phyloP scores from a whole-genome alignment of 2,888 invertebrate genomes.

The Antitype chi region DNA sequence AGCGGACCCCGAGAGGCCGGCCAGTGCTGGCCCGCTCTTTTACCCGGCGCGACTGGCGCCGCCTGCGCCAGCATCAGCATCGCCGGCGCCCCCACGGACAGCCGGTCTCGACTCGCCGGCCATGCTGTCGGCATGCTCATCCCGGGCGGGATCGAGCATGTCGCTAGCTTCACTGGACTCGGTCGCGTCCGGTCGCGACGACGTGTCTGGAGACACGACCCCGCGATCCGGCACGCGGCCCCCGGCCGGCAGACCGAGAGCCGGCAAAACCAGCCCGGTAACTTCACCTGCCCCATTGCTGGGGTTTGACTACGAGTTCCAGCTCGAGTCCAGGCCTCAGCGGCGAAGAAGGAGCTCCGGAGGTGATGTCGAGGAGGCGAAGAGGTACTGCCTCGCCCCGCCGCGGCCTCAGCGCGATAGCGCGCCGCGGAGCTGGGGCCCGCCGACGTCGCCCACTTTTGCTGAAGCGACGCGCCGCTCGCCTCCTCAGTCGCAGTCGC shows the following conservation, averaged over 20 bases:
- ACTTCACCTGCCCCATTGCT: not conserved
- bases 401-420: not conserved
- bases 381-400: not conserved
- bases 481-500: not conserved
- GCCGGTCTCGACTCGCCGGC: too few relatives aligned
- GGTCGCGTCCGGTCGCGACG: not conserved
- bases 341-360: not conserved
- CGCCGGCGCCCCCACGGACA: too few relatives aligned
- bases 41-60: too few relatives aligned
- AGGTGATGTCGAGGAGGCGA: not conserved
- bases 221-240: not conserved
- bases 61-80: too few relatives aligned
- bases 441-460: not conserved
- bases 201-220: not conserved
- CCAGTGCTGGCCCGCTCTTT: too few relatives aligned
- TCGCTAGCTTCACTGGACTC: too few relatives aligned
- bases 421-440: not conserved
- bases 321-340: not conserved
- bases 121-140: too few relatives aligned
- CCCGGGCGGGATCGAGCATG: too few relatives aligned
- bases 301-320: not conserved
- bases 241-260: fast-evolving
- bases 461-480: not conserved
- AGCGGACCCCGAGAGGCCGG: too few relatives aligned
- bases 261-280: fast-evolving